Percentiles rank a stretch among this genome's conserved stretches.
Conservation (phyloP, 30 jellyfish, hydroid and myxozoan genomes). For the Hydra vulgaris region DNA sequence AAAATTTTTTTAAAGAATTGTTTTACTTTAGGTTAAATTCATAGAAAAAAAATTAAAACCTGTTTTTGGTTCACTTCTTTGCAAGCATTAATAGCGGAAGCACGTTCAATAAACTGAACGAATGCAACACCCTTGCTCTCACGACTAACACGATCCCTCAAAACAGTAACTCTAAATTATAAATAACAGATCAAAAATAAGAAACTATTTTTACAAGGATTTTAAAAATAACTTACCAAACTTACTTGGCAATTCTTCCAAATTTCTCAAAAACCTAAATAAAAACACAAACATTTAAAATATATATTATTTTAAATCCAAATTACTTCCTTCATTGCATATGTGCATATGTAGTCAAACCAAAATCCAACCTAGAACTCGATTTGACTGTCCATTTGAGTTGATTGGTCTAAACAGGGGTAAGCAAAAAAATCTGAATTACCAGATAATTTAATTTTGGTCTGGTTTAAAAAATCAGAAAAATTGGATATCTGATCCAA, state of each 20-base stretch:
- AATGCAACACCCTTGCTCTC: slow-evolving; percentile 96
- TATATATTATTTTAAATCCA: not conserved
- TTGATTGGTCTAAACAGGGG: too few relatives aligned
- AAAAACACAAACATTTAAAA: not conserved
- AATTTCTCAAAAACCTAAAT: slow-evolving; percentile 67
- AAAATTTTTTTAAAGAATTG: too few relatives aligned
- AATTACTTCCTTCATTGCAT: too few relatives aligned
- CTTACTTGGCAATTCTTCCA: slow-evolving; percentile 75
- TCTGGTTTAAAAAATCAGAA: too few relatives aligned
- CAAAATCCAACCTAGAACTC: too few relatives aligned
- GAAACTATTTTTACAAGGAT: slow-evolving; percentile 60
- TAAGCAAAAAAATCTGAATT: too few relatives aligned
- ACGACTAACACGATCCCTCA: slow-evolving; percentile 66
- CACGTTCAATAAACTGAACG: slow-evolving; percentile 62
- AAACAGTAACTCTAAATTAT: slow-evolving; percentile 60
- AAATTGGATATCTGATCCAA: too few relatives aligned
- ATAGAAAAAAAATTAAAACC: slow-evolving; percentile 16
- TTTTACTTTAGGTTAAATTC: too few relatives aligned
- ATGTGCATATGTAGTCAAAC: too few relatives aligned
- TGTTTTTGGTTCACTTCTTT: slow-evolving; percentile 65
- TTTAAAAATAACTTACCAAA: slow-evolving; percentile 25
- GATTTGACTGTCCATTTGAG: too few relatives aligned
- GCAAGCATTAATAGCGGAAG: slow-evolving; percentile 71
- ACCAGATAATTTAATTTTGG: too few relatives aligned
- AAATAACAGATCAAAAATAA: slow-evolving; percentile 7